Evolutionary conservation across 23 tunicate species (phyloP).

Genomic region (Styela clava): DNA sequence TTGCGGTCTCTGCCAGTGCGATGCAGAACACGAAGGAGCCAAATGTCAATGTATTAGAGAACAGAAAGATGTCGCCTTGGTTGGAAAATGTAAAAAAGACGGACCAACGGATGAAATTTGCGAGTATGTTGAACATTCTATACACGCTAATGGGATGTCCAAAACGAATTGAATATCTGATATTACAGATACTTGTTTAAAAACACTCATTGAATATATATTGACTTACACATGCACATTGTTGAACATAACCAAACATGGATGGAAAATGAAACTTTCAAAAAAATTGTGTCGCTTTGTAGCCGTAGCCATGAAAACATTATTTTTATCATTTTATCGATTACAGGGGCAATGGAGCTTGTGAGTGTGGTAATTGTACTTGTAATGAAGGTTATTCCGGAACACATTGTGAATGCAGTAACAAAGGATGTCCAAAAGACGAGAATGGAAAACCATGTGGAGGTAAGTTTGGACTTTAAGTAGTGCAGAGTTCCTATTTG

Average conservation of each 20-base stretch:
- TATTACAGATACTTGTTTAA: too few relatives aligned
- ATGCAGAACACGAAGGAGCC: constrained; percentile 62
- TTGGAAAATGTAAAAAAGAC: constrained; percentile 37
- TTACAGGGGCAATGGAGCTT: constrained; percentile 56
- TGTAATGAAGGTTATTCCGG: constrained; percentile 52
- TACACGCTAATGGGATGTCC: background rate
- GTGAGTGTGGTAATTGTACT: constrained; percentile 63
- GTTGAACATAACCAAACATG: background rate
- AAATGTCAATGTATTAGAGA: constrained; percentile 57
- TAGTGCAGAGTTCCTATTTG: background rate
- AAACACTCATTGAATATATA: background rate
- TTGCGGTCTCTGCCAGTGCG: constrained; percentile 66
- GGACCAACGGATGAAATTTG: constrained; percentile 48
- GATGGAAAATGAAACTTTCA: too few relatives aligned
- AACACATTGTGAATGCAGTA: constrained; percentile 60
- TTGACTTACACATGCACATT: too few relatives aligned
- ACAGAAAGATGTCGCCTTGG: constrained; percentile 36
- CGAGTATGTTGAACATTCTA: constrained; percentile 51
- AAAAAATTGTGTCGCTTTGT: too few relatives aligned
- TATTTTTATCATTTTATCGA: too few relatives aligned
- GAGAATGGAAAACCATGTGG: constrained; percentile 50
- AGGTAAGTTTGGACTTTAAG: constrained; percentile 20
- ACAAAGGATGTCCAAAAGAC: constrained; percentile 52
- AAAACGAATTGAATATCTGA: background rate
- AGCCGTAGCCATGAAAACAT: too few relatives aligned